Conservation (phyloP, 2,113 vertebrate species). For the Porphyrio hochstetteri region DNA sequence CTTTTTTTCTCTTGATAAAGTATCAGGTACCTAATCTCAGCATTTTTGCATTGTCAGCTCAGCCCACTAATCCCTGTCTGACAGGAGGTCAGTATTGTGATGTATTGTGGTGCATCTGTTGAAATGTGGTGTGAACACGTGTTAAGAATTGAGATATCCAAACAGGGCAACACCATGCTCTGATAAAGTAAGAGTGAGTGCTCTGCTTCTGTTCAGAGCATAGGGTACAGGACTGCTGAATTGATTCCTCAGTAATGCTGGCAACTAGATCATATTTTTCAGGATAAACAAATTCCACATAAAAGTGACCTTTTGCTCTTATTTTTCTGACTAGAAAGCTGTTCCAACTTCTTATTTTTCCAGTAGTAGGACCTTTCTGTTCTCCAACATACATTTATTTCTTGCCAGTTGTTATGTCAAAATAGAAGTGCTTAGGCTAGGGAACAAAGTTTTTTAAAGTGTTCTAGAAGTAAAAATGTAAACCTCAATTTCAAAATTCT, state of each 20-base stretch:
- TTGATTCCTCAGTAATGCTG: background rate
- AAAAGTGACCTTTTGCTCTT: constrained; percentile 6
- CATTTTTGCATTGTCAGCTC: background rate
- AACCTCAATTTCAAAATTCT: background rate
- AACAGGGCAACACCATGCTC: background rate
- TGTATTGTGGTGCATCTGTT: accelerated
- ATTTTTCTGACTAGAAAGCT: background rate
- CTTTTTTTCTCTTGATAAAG: too few species aligned
- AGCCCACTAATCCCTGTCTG: background rate
- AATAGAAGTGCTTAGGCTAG: background rate
- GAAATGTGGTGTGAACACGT: accelerated
- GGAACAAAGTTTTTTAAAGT: background rate
- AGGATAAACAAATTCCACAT: background rate
- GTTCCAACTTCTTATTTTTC: constrained; percentile 7
- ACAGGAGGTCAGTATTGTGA: background rate
- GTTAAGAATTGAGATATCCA: background rate
- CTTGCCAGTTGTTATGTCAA: constrained; percentile 8
- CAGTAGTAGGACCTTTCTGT: background rate
- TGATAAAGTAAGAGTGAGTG: background rate
- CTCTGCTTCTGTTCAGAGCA: background rate
- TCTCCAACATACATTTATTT: background rate
- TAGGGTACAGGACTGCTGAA: background rate
- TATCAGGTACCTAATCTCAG: background rate
- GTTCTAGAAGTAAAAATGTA: background rate
- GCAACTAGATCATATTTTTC: background rate